Conservation (phyloP, 2,888 invertebrate species). For the Cosmorhoe ocellata region DNA sequence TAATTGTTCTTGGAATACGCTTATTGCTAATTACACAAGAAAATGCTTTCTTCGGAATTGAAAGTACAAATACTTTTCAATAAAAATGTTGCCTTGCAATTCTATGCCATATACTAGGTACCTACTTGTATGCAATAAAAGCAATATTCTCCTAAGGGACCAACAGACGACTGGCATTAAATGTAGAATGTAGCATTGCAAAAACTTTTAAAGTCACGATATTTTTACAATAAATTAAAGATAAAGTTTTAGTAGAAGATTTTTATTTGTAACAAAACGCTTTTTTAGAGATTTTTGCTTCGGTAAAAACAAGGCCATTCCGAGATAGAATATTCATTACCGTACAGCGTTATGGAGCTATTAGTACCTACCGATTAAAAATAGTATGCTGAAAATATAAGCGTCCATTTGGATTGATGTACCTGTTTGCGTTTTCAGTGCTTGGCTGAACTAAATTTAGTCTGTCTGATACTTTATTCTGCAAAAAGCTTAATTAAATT, state of each 20-base stretch:
- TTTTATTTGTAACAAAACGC: too few species aligned
- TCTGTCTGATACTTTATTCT: too few species aligned
- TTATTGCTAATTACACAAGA: constrained; percentile 5
- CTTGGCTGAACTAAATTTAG: too few species aligned
- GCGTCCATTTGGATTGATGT: too few species aligned
- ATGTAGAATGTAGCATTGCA: background rate
- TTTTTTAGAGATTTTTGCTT: too few species aligned
- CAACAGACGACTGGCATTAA: constrained; percentile 8
- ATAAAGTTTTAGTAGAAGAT: background rate
- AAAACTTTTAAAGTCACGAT: constrained; percentile 15
- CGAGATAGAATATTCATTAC: too few species aligned
- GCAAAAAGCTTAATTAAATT: too few species aligned
- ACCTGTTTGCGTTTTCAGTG: too few species aligned
- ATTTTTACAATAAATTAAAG: constrained; percentile 10
- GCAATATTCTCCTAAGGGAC: constrained; percentile 19
- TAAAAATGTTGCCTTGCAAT: constrained; percentile 6
- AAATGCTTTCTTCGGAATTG: constrained; percentile 17
- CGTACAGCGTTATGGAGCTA: too few species aligned
- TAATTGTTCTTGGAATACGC: constrained; percentile 6
- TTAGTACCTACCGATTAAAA: too few species aligned
- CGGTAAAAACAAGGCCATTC: too few species aligned
- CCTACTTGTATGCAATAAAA: constrained; percentile 4
- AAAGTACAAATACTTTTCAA: constrained; percentile 6
- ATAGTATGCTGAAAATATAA: too few species aligned
- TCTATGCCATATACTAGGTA: constrained; percentile 5